Conservation (phyloP, 2,113 vertebrate species). For the Reinhardtius hippoglossoides region DNA sequence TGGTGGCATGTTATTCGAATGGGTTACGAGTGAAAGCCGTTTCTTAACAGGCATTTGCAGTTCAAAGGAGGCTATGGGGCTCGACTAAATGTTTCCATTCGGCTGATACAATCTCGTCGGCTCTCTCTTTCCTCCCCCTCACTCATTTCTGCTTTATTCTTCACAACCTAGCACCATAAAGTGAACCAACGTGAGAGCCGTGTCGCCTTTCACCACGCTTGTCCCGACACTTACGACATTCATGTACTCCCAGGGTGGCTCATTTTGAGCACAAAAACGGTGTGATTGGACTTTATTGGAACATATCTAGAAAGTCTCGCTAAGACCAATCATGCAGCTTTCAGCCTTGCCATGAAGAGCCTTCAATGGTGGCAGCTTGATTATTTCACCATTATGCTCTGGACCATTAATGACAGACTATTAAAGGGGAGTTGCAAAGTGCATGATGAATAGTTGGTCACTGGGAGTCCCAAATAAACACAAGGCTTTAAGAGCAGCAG, state of each 20-base stretch:
- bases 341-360: not conserved
- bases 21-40: constrained; percentile 50
- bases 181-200: constrained; percentile 27
- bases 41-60: constrained; percentile 56
- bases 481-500: constrained; percentile 48
- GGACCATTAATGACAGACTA: constrained; percentile 53
- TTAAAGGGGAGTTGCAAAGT: constrained; percentile 54
- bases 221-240: constrained; percentile 33
- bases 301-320: constrained; percentile 1
- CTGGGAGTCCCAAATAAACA: constrained; percentile 59
- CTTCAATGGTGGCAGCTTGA: constrained; percentile 18
- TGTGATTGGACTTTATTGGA: constrained; percentile 7
- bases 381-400: constrained; percentile 40
- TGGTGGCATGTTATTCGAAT: constrained; percentile 63
- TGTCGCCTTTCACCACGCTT: constrained; percentile 51
- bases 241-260: constrained; percentile 15
- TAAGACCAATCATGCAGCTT: constrained; percentile 14
- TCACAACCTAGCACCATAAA: constrained; percentile 56
- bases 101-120: constrained; percentile 70
- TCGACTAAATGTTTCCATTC: constrained; percentile 74
- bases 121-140: not conserved
- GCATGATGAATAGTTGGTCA: constrained; percentile 57
- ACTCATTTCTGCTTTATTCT: constrained; percentile 52
- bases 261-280: not conserved
- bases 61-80: constrained; percentile 66